These are phyloP conservation scores for Drosophila ercepeae DNA, from an alignment of 1,140 invertebrate genomes.

Conservation along the genomic window DNA sequence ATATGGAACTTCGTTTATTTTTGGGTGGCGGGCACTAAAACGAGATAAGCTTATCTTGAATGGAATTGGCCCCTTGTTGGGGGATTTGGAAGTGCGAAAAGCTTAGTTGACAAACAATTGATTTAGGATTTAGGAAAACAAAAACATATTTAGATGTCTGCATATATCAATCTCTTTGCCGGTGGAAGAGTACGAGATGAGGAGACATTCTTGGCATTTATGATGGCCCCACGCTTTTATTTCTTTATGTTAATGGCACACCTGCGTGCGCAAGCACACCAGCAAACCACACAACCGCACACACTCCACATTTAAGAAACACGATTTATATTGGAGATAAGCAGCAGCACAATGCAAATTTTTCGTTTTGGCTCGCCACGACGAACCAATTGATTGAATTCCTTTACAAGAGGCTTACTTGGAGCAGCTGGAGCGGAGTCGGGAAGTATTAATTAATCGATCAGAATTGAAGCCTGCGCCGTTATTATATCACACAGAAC, in stretches of 20 bases:
- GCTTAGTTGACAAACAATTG: constrained; percentile 39
- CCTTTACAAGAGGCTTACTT: constrained; percentile 9
- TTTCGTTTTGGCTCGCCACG: constrained; percentile 11
- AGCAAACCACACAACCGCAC: constrained; percentile 7
- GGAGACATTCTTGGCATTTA: neutral
- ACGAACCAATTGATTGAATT: constrained; percentile 15
- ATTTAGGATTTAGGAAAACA: constrained; percentile 15
- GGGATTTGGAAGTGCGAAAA: constrained; percentile 20
- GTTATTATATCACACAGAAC: constrained; percentile 48
- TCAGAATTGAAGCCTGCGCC: constrained; percentile 15
- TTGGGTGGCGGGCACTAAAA: neutral
- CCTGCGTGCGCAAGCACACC: constrained; percentile 55
- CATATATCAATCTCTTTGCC: constrained; percentile 22
- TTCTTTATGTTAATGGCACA: constrained; percentile 45
- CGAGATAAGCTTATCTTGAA: neutral
- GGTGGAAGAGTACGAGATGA: constrained; percentile 6
- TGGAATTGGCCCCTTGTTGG: constrained; percentile 38
- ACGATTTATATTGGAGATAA: constrained; percentile 18
- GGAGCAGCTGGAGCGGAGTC: constrained; percentile 12
- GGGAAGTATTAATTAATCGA: constrained; percentile 7
- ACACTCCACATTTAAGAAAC: neutral
- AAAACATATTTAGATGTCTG: constrained; percentile 2
- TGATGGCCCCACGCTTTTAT: constrained; percentile 24
- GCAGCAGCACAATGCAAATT: constrained; percentile 25
- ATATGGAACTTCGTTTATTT: neutral